phyloP scores from a whole-genome alignment of 1,140 invertebrate species.

The Bombus polaris region DNA sequence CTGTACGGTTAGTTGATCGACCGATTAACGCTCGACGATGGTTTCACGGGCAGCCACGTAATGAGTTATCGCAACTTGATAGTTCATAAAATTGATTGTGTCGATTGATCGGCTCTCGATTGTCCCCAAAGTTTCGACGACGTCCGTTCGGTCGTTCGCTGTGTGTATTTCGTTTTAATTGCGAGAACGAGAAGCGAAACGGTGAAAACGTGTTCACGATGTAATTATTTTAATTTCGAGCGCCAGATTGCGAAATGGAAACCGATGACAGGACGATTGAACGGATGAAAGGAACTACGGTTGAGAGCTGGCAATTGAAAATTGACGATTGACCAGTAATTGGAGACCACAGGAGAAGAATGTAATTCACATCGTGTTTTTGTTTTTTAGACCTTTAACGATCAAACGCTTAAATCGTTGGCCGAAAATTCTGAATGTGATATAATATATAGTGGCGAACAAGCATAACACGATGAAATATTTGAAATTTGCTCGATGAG shows the following conservation, averaged over 20 bases:
- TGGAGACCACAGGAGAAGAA: too few species aligned
- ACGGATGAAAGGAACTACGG: neutral
- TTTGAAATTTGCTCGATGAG: neutral
- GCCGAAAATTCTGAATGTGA: too few species aligned
- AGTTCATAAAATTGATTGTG: constrained; percentile 7
- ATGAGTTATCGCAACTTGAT: constrained; percentile 9
- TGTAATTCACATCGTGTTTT: too few species aligned
- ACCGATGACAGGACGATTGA: neutral
- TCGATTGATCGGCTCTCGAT: neutral
- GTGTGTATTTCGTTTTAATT: neutral
- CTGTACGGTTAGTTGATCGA: constrained; percentile 42
- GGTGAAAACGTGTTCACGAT: neutral
- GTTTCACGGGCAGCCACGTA: constrained; percentile 2
- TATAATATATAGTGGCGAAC: too few species aligned
- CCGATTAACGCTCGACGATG: constrained; percentile 38
- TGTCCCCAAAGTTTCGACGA: neutral
- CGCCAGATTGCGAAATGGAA: neutral
- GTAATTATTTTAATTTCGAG: neutral
- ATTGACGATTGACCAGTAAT: neutral
- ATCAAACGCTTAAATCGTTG: too few species aligned
- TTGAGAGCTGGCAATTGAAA: neutral
- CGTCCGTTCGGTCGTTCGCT: neutral
- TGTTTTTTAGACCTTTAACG: too few species aligned
- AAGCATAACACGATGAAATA: neutral
- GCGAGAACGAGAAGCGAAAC: neutral